phyloP scores from a whole-genome alignment of 2,797 vertebrate genomes.

The Muraenolepis orangiensis region DNA sequence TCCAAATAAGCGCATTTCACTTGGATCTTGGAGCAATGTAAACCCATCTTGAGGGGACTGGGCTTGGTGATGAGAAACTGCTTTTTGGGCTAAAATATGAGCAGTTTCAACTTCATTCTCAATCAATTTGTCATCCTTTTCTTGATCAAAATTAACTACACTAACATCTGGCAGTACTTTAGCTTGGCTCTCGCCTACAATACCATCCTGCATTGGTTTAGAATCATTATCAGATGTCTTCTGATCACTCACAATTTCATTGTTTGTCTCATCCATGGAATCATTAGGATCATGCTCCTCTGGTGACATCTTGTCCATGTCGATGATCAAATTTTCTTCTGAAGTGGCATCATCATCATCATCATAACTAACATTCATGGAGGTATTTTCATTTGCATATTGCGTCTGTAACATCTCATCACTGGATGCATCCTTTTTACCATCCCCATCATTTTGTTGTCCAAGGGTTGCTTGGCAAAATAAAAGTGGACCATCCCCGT shows the following conservation, averaged over 20 bases:
- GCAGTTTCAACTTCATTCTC: conserved; percentile 15
- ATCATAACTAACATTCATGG: background rate
- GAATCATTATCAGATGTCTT: background rate
- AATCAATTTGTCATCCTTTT: background rate
- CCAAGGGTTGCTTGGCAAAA: background rate
- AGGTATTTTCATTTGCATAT: background rate
- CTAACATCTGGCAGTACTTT: background rate
- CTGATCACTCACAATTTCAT: background rate
- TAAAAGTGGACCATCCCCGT: background rate
- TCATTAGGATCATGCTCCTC: conserved; percentile 6
- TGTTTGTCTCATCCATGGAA: background rate
- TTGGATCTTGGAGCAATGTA: conserved; percentile 12
- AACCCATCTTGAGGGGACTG: conserved; percentile 14
- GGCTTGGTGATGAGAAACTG: conserved; percentile 1
- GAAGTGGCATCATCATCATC: background rate
- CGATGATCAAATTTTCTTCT: conserved; percentile 17
- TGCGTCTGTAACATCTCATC: background rate
- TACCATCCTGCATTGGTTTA: background rate
- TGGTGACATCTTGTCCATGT: background rate
- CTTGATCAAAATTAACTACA: background rate
- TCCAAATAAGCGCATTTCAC: conserved; percentile 40
- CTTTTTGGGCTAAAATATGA: background rate
- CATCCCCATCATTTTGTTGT: background rate
- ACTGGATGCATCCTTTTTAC: background rate
- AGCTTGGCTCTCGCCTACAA: background rate